Evolutionary conservation across 2,888 invertebrate species (phyloP).

Genomic region (Clostera curtula): DNA sequence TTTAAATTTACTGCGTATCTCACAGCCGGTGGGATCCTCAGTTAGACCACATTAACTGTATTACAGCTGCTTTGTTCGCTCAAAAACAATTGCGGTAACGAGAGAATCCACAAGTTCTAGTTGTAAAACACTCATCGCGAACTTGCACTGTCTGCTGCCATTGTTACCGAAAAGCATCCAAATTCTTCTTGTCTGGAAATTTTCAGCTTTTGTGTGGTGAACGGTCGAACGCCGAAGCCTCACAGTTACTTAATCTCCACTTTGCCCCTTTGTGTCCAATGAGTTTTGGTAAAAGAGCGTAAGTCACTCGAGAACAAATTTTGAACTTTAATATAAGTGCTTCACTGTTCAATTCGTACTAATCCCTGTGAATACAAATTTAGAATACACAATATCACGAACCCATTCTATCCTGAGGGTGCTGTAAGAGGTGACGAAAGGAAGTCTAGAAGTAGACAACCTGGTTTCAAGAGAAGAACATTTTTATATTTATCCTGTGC

Average conservation of each 20-base stretch:
- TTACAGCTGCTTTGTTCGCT: conserved; percentile 31
- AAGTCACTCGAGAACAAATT: too few species aligned
- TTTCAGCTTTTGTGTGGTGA: conserved; percentile 47
- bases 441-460: too few species aligned
- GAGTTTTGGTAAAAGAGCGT: too few species aligned
- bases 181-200: conserved; percentile 57
- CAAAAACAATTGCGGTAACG: conserved; percentile 44
- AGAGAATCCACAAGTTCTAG: conserved; percentile 37
- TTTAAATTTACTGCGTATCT: conserved; percentile 32
- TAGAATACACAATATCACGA: too few species aligned
- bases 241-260: conserved; percentile 56
- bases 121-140: conserved; percentile 47
- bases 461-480: too few species aligned
- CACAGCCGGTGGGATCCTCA: conserved; percentile 24
- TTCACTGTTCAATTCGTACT: too few species aligned
- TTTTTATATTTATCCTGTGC: too few species aligned
- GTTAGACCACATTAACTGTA: conserved; percentile 36
- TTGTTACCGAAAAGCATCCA: conserved; percentile 47
- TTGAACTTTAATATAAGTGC: too few species aligned
- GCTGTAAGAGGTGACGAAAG: too few species aligned
- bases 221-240: conserved; percentile 48
- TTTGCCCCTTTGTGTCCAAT: conserved; percentile 45
- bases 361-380: too few species aligned
- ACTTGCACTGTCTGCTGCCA: conserved; percentile 36
- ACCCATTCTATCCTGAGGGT: too few species aligned